Percentiles rank a stretch among this genome's conserved stretches.
Evolutionary conservation across 2,797 vertebrate genomes (phyloP).

Genomic region (Podargus strigoides): DNA sequence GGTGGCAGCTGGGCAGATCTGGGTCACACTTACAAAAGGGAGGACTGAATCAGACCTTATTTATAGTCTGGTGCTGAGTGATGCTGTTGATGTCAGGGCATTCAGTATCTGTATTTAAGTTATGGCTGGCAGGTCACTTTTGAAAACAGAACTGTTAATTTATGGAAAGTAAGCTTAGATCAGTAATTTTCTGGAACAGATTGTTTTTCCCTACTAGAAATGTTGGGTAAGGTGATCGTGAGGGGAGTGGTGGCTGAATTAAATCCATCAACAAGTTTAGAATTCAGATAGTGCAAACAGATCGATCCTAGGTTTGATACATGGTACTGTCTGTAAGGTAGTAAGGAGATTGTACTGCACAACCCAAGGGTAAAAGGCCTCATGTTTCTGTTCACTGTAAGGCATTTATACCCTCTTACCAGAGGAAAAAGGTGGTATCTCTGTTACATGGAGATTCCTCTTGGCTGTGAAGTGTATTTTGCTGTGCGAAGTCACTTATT

Average conservation of each 20-base stretch:
- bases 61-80: not conserved
- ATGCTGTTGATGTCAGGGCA: not conserved
- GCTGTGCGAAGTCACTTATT: not conserved
- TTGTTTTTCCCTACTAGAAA: not conserved
- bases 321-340: not conserved
- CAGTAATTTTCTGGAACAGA: not conserved
- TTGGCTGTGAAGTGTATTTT: not conserved
- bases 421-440: not conserved
- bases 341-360: not conserved
- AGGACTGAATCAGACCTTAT: not conserved
- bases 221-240: not conserved
- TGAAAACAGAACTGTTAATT: not conserved
- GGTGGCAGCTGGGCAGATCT: not conserved
- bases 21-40: not conserved
- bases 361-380: not conserved
- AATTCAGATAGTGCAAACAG: accelerated
- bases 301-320: not conserved
- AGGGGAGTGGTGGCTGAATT: not conserved
- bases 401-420: not conserved
- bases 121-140: not conserved
- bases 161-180: not conserved
- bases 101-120: not conserved
- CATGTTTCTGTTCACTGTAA: not conserved
- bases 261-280: not conserved
- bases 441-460: not conserved